These are phyloP conservation scores for Conistra vaccinii DNA, from an alignment of 2,888 invertebrate genomes.

Conservation along the genomic window DNA sequence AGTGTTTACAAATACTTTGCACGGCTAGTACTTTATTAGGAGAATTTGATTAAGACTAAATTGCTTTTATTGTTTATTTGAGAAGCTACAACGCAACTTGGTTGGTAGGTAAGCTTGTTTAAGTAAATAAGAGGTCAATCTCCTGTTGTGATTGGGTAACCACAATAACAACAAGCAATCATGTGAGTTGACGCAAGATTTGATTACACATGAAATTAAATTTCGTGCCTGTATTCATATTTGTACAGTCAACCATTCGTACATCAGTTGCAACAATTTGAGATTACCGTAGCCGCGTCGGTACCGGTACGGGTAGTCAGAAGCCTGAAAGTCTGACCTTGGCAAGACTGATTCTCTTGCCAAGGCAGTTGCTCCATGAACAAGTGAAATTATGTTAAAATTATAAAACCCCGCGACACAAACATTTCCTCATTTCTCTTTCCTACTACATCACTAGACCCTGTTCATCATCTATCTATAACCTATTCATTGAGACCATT, in stretches of 20 bases:
- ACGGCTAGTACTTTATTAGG: neutral
- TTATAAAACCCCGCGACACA: no score
- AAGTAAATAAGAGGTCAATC: neutral
- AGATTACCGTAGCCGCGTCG: no score
- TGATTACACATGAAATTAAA: neutral
- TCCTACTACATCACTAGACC: no score
- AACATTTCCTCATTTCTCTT: no score
- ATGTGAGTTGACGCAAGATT: neutral
- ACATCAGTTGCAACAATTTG: neutral
- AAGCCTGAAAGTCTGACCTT: no score
- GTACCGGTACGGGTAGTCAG: no score
- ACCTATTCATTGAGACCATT: no score
- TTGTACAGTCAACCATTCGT: neutral
- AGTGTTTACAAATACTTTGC: conserved; percentile 18
- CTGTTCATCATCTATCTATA: no score
- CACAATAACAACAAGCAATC: neutral
- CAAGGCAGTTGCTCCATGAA: no score
- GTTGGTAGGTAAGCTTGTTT: neutral
- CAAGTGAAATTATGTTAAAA: no score
- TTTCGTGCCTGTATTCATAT: neutral
- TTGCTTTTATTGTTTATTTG: conserved; percentile 1
- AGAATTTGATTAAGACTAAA: conserved; percentile 6
- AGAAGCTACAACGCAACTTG: neutral
- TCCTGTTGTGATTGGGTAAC: neutral
- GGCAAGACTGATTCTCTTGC: no score